Evolutionary conservation across 2,797 vertebrate genomes (phyloP).

Genomic region (Danio tinwini): DNA sequence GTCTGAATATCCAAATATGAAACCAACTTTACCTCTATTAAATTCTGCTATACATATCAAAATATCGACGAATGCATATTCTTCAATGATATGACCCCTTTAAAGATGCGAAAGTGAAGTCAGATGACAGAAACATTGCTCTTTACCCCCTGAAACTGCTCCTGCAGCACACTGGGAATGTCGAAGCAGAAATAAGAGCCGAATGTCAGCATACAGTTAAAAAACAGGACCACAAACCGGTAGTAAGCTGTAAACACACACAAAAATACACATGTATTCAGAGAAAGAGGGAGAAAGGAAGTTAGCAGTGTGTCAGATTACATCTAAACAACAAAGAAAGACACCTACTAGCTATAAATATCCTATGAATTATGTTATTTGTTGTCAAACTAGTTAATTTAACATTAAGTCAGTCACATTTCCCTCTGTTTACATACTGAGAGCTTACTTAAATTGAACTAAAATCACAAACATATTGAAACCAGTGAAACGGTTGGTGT

Average conservation of each 20-base stretch:
- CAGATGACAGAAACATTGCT: conserved; percentile 1
- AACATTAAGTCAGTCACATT: background rate
- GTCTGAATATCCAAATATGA: too few species aligned
- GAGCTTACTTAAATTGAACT: background rate
- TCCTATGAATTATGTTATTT: background rate
- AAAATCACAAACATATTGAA: background rate
- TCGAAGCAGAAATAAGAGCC: conserved; percentile 87
- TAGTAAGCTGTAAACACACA: conserved; percentile 72
- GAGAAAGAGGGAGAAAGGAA: background rate
- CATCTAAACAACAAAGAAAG: background rate
- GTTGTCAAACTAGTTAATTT: background rate
- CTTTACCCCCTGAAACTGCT: conserved; percentile 85
- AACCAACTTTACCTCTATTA: too few species aligned
- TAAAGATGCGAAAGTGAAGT: background rate
- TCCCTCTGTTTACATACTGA: background rate
- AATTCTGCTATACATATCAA: background rate
- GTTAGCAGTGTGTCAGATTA: conserved; percentile 25
- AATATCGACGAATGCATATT: background rate
- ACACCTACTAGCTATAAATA: background rate
- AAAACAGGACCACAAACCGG: conserved; percentile 84
- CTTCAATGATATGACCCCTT: background rate
- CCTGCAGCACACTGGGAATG: conserved; percentile 85
- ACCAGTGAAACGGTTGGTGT: background rate
- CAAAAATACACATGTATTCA: background rate
- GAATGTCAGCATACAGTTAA: conserved; percentile 85